Evolutionary conservation across 2,888 invertebrate species (phyloP).

Genomic region (Leistus spinibarbis): DNA sequence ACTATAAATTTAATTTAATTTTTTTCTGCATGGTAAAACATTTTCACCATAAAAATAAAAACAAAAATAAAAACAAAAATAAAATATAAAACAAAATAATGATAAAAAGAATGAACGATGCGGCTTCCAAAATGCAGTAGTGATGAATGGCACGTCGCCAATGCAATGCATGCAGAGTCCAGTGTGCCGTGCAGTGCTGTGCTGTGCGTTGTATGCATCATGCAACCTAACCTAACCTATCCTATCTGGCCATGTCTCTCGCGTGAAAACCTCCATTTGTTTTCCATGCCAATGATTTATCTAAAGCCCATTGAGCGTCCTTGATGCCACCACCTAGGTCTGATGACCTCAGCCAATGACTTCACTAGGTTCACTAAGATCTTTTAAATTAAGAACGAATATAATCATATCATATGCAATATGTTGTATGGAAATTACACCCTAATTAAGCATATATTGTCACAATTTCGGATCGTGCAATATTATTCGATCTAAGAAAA

Average conservation of each 20-base stretch:
- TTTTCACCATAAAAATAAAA: too few species aligned
- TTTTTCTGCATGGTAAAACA: background rate
- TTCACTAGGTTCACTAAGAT: conserved; percentile 1
- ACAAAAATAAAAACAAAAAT: background rate
- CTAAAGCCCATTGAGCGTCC: background rate
- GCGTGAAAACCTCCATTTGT: background rate
- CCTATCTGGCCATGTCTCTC: background rate
- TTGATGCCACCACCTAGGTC: background rate
- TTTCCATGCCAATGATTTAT: conserved; percentile 5
- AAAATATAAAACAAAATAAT: background rate
- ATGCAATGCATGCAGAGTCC: background rate
- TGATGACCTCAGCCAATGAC: background rate
- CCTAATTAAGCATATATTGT: too few species aligned
- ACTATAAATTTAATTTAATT: background rate
- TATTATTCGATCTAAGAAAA: too few species aligned
- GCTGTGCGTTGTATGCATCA: background rate
- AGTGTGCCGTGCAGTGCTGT: background rate
- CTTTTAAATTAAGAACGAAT: background rate
- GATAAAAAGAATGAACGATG: background rate
- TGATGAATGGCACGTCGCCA: background rate
- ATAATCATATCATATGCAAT: too few species aligned
- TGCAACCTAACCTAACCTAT: background rate
- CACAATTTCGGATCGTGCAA: too few species aligned
- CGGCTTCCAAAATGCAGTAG: conserved; percentile 4
- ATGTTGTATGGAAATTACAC: too few species aligned